Evolutionary conservation across 2,888 invertebrate genomes (phyloP).

Genomic region (Amphipyra berbera): DNA sequence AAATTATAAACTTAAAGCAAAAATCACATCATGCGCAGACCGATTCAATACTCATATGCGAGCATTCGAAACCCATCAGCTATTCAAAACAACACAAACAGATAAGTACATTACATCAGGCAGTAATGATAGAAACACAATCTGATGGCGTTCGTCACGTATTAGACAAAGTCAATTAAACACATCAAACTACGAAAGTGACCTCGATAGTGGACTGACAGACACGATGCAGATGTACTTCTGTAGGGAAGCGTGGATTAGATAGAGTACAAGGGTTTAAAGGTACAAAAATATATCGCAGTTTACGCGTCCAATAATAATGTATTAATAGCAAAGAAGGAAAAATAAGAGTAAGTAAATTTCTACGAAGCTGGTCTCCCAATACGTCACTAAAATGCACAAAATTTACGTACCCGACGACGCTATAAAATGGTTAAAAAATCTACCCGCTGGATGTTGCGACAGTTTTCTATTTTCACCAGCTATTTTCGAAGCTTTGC

Average conservation of each 20-base stretch:
- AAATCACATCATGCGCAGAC: background rate
- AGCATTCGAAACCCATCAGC: too few relatives aligned
- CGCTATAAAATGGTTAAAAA: too few relatives aligned
- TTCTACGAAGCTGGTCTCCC: too few relatives aligned
- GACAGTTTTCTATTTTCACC: too few relatives aligned
- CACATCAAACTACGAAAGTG: constrained; percentile 60
- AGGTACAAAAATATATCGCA: background rate
- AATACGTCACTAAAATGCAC: too few relatives aligned
- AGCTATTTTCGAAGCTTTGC: too few relatives aligned
- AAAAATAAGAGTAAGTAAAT: too few relatives aligned
- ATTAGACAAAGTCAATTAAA: constrained; percentile 61
- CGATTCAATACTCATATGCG: background rate
- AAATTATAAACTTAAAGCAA: constrained; percentile 17
- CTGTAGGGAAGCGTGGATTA: constrained; percentile 44
- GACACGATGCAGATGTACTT: constrained; percentile 59
- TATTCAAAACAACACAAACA: background rate
- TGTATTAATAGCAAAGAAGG: background rate
- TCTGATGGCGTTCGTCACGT: constrained; percentile 27
- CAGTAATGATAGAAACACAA: constrained; percentile 4
- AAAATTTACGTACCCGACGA: too few relatives aligned
- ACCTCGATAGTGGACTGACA: constrained; percentile 50
- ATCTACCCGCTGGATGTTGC: too few relatives aligned
- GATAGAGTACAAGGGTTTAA: constrained; percentile 21
- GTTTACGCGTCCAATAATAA: background rate
- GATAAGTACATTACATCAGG: background rate